Evolutionary conservation across 2,113 vertebrate species (phyloP).

Genomic region (Leptobrachium leishanense): DNA sequence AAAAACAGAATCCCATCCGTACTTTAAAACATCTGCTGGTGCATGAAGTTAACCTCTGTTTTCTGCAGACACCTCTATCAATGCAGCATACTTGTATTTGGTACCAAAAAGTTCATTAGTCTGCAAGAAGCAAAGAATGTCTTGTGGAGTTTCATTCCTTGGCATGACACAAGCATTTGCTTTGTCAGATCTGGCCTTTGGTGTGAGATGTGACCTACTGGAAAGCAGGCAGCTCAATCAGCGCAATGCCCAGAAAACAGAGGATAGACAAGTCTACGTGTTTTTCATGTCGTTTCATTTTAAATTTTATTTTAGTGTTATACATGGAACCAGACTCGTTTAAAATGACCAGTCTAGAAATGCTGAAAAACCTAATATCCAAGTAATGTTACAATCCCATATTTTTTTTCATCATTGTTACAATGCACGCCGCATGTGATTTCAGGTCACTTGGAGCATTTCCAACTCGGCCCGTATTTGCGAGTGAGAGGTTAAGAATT

Average conservation of each 20-base stretch:
- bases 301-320: background rate
- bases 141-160: constrained; percentile 48
- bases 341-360: background rate
- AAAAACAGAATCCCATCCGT: constrained; percentile 9
- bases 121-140: constrained; percentile 44
- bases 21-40: constrained; percentile 14
- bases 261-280: constrained; percentile 29
- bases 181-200: constrained; percentile 65
- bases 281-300: constrained; percentile 20
- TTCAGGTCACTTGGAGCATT: too few relatives aligned
- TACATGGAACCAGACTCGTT: background rate
- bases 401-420: too few relatives aligned
- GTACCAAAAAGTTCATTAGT: constrained; percentile 64
- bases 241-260: background rate
- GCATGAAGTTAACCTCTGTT: background rate
- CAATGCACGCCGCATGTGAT: too few relatives aligned
- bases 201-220: constrained; percentile 58
- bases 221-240: constrained; percentile 24
- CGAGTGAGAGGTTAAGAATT: too few relatives aligned
- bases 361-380: too few relatives aligned
- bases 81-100: constrained; percentile 29
- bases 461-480: too few relatives aligned
- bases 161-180: constrained; percentile 48
- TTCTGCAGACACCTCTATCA: constrained; percentile 44
- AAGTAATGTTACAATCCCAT: too few relatives aligned